Evolutionary conservation across 2,797 vertebrate species (phyloP).

Genomic region (Trachops cirrhosus): DNA sequence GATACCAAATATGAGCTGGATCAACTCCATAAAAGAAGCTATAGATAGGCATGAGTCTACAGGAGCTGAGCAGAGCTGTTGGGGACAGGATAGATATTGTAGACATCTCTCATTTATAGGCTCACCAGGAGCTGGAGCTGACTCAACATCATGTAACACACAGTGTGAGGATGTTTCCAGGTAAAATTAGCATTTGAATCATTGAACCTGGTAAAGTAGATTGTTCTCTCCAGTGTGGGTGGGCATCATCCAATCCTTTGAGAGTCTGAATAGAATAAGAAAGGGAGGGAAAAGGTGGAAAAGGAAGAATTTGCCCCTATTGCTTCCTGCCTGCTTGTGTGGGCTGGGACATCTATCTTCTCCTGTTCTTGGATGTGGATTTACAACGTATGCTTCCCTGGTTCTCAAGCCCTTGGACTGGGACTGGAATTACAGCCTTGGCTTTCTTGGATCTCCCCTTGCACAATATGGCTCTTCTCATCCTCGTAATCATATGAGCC

Average conservation of each 20-base stretch:
- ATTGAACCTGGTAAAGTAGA: neutral
- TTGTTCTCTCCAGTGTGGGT: neutral
- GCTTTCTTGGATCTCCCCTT: neutral
- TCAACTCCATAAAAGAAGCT: neutral
- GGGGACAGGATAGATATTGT: no score
- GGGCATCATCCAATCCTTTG: neutral
- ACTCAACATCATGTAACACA: neutral
- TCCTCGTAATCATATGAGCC: neutral
- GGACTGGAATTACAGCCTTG: neutral
- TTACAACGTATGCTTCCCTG: neutral
- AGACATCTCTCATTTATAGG: neutral
- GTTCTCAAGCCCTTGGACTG: neutral
- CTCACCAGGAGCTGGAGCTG: neutral
- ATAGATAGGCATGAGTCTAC: neutral
- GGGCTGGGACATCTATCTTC: neutral
- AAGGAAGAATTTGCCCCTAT: neutral
- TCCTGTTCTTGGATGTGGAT: neutral
- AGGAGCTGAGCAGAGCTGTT: neutral
- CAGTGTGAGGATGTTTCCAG: neutral
- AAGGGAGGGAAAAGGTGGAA: neutral
- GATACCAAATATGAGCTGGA: neutral
- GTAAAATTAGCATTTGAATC: neutral
- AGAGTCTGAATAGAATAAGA: neutral
- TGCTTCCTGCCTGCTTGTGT: neutral
- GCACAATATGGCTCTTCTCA: neutral